Evolutionary conservation across 2,113 vertebrate genomes (phyloP).

Genomic region (Bucco capensis): DNA sequence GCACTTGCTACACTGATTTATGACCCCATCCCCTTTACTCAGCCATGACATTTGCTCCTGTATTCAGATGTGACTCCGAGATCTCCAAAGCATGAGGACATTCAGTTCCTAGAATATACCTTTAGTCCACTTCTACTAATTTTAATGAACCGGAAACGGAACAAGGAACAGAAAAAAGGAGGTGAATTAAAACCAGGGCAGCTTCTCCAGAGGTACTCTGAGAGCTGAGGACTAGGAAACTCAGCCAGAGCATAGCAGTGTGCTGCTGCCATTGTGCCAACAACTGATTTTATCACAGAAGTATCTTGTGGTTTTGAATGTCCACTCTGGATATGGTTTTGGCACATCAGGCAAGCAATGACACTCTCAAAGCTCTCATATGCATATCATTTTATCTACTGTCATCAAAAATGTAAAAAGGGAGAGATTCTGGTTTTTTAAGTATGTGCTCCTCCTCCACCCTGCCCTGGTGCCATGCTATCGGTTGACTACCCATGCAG

Average conservation of each 20-base stretch:
- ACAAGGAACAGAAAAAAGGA: background rate
- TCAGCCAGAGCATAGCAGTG: background rate
- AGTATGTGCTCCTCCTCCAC: background rate
- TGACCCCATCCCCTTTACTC: background rate
- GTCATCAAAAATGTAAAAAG: background rate
- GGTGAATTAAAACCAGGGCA: background rate
- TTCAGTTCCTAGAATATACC: background rate
- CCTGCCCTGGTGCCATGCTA: background rate
- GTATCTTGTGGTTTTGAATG: background rate
- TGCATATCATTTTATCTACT: background rate
- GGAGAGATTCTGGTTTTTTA: background rate
- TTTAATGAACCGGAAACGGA: background rate
- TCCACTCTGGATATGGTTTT: background rate
- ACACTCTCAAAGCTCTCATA: background rate
- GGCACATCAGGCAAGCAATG: background rate
- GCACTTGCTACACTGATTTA: background rate
- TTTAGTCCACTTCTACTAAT: background rate
- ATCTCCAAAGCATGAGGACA: background rate
- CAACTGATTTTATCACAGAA: background rate
- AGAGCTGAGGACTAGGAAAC: background rate
- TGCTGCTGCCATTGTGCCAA: background rate
- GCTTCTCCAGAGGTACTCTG: background rate
- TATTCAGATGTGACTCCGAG: background rate
- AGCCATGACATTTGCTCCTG: background rate
- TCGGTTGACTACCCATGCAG: too few species aligned